Evolutionary conservation across 2,888 invertebrate genomes (phyloP), one percentile per base, ranked within the genome.

Genomic region (Stenodema calcarata): DNA sequence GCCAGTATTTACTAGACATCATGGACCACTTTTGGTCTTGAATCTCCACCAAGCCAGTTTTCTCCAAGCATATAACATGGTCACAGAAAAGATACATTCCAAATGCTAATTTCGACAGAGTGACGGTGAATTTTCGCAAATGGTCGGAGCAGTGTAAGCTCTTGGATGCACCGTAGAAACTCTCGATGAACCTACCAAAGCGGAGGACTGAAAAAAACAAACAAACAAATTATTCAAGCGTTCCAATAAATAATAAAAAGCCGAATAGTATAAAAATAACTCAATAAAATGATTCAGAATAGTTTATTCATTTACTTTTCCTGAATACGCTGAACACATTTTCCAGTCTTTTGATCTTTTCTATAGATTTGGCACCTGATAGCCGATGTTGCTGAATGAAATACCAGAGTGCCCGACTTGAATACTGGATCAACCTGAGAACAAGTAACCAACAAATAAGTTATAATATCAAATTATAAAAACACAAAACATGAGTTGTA

Each of bases 1-100:
- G 91, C 97, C 97, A 98, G 90, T 97, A 97, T 90, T 94, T 95
- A 90, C 96, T 95, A 1, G 95, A 94, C 11, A 93, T 92, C 75
- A 92, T 92, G 83, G 93, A 94, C 97, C 97, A 97, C 90, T 94
- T 95, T 75, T 95, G 94, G 0, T 95, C 93, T 90, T 97, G 93
- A 0, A 96, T 93, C 89, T 92, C 92, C 88, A 92, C 91, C 4
- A 94, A 90, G 28, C 96, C 96, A 62, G 95, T 94, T 89, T 95
- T 93, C 3, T 95, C 95, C 1, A 97, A 91, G 96, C 97, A 98
- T 44, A 97, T 93, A 44, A 97, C 93, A 90, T 98, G 97, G 91
- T 98, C 98, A 16, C 96, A 94, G 76, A 97, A 92, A 1, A 98
- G 92, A 90, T 94, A 98, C 35, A 97, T 90, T 0, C 96, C 94